Conservation (phyloP, 2,888 invertebrate genomes). For the Plagiodera versicolora region DNA sequence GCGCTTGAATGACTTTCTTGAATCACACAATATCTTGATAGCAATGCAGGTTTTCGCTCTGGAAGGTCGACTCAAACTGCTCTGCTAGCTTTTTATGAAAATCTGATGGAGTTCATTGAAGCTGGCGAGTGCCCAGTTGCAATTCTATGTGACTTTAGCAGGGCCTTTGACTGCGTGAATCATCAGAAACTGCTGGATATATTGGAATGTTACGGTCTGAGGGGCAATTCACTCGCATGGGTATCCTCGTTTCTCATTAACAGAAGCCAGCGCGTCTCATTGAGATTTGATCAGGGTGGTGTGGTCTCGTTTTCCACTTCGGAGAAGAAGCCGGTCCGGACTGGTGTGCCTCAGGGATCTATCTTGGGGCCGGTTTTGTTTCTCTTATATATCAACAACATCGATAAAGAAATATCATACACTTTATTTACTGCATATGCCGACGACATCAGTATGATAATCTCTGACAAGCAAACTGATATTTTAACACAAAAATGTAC, state of each 20-base stretch:
- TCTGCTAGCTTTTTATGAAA: too few relatives aligned
- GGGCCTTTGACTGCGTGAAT: too few relatives aligned
- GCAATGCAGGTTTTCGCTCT: too few relatives aligned
- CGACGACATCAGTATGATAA: not conserved
- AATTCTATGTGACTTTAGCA: too few relatives aligned
- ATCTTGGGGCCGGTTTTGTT: not conserved
- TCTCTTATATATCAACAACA: not conserved
- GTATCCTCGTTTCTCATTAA: too few relatives aligned
- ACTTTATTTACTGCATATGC: not conserved
- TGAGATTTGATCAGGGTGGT: not conserved
- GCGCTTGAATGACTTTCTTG: too few relatives aligned
- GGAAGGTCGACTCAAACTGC: too few relatives aligned
- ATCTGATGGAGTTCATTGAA: too few relatives aligned
- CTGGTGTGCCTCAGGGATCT: not conserved
- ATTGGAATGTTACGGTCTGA: not conserved
- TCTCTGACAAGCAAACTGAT: not conserved
- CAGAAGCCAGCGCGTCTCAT: not conserved
- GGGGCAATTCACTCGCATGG: not conserved
- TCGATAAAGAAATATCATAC: not conserved
- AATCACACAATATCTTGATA: too few relatives aligned
- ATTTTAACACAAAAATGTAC: not conserved
- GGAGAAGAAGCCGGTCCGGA: not conserved
- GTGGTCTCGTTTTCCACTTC: not conserved
- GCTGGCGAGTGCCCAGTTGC: too few relatives aligned
- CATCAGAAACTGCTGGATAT: not conserved